Base-by-base conservation (phyloP, 2,888 invertebrate species). In the Drosophila mimica region DNA sequence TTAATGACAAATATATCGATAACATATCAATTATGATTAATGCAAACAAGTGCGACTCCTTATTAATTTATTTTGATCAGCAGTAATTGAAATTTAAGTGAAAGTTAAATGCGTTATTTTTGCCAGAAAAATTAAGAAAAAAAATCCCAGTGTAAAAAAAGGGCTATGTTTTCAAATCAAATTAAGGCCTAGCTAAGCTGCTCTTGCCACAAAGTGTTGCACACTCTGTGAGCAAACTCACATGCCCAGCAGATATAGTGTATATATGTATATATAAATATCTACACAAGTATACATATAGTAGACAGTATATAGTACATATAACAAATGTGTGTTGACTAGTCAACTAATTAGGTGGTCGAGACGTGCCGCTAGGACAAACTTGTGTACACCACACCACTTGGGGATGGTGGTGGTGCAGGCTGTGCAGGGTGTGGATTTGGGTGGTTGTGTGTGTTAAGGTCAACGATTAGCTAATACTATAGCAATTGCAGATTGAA, bases 381-480 rank as follows among this genome's bases (percentile, higher is more conserved):
- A 34, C 6, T 51, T 28, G 30, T 30, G 30, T 51, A 5, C 49
- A 28, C n/a, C 30, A 15, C 30, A 15, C 28, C 11, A 11, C 11
- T 51, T 28, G 11, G 28, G n/a, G 9, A 46, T 20, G 20, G 46
- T 51, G 17, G 49, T 3, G 17, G 49, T 3, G 17, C 20, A 53
- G 15, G 25, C 7, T 17, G 17, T 1, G 25, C 25, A 5, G 15
- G 31, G 11, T 25, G 13, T 31, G 15, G 9, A n/a, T 6, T 33
- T 51, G 15, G 40, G 4, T 40, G 28, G 30, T 30, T 53, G 20
- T 30, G 30, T 28, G 71, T 38, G 64, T 20, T 59, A 59, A 73
- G 74, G 72, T 74, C 79, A 81, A 75, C 86, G 83, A 85, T 89
- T 90, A 89, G 81, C 90, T 82, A 84, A 84, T 84, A 40, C 68